Conservation (phyloP, 2,113 vertebrate species). For the Cavia aperea region DNA sequence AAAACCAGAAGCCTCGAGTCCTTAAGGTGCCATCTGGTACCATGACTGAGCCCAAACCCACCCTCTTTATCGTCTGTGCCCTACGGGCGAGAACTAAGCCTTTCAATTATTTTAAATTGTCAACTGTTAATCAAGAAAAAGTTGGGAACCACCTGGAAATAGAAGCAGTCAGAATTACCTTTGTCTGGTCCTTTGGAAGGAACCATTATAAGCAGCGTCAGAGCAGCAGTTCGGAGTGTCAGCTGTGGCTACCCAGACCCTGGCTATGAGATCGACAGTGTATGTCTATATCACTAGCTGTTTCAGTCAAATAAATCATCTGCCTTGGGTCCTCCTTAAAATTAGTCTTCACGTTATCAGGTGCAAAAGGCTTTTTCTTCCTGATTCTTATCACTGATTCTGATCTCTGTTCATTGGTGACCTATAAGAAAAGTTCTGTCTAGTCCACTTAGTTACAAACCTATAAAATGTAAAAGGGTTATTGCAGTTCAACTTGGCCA, state of each 20-base stretch:
- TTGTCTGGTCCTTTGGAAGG: not conserved
- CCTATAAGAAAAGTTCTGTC: not conserved
- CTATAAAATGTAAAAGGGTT: not conserved
- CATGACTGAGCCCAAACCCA: not conserved
- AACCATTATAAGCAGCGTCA: not conserved
- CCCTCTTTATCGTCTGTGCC: not conserved
- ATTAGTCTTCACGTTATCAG: not conserved
- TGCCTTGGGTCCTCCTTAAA: not conserved
- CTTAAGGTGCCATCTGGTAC: not conserved
- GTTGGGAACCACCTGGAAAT: not conserved
- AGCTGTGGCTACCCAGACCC: not conserved
- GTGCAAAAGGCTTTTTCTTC: not conserved
- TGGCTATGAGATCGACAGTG: not conserved
- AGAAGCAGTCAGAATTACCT: not conserved
- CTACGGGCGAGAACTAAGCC: not conserved
- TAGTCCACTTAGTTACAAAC: not conserved
- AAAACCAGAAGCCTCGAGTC: not conserved
- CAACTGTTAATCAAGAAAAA: not conserved
- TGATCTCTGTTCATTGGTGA: not conserved
- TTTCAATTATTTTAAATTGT: not conserved
- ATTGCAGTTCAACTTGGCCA: not conserved
- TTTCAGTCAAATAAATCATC: not conserved
- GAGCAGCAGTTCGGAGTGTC: not conserved
- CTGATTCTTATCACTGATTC: not conserved
- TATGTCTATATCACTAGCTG: not conserved